phyloP scores from a whole-genome alignment of 2,113 vertebrate genomes.

The Centrocercus urophasianus region DNA sequence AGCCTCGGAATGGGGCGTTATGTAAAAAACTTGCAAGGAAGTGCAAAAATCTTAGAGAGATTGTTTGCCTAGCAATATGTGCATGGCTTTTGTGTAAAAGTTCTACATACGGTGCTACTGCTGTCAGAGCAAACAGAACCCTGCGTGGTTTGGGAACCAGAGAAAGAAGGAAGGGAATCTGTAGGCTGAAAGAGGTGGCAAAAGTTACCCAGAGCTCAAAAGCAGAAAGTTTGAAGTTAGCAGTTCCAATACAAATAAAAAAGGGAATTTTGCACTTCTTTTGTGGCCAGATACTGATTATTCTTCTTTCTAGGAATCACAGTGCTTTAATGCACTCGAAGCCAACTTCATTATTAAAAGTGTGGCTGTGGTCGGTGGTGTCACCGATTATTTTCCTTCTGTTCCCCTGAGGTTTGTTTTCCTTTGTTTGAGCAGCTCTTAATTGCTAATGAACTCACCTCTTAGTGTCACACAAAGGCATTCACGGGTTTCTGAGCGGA shows the following conservation, averaged over 20 bases:
- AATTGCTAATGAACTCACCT: fast-evolving
- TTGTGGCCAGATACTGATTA: neutral
- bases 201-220: neutral
- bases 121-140: neutral
- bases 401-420: neutral
- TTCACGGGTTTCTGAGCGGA: neutral
- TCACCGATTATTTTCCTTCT: neutral
- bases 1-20: fast-evolving
- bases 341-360: too few relatives aligned
- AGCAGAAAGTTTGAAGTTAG: fast-evolving
- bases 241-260: neutral
- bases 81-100: neutral
- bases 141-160: neutral
- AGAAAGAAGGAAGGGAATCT: neutral
- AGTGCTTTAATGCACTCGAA: neutral
- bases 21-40: neutral
- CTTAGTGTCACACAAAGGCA: neutral
- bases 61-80: neutral
- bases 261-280: neutral
- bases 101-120: fast-evolving
- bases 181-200: neutral
- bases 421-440: neutral
- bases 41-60: neutral
- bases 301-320: neutral
- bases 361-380: neutral